These are phyloP conservation scores for Steromphala cineraria DNA, from an alignment of 2,888 invertebrate species.

Conservation along the genomic window DNA sequence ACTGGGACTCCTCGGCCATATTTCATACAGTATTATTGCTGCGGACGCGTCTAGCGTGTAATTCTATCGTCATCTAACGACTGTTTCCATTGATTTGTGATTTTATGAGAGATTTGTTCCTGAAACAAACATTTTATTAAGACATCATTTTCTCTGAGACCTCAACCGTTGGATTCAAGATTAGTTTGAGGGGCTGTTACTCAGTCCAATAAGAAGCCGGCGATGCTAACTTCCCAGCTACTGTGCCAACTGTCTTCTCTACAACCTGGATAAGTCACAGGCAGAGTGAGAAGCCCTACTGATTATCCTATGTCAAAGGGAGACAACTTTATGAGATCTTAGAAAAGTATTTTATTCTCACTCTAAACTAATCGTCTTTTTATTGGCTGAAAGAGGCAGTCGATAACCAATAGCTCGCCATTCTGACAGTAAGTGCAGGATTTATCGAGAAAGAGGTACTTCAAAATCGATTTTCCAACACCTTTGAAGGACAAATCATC, in stretches of 20 bases:
- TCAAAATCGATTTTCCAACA: constrained; percentile 1
- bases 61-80: no score
- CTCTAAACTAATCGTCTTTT: neutral
- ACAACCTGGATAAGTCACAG: neutral
- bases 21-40: no score
- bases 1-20: no score
- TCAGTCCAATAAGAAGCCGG: neutral
- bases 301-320: neutral
- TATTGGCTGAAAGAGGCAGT: neutral
- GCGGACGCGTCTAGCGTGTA: no score
- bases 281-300: neutral
- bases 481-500: neutral
- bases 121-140: no score
- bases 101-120: no score
- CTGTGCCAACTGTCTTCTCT: neutral
- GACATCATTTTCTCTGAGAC: no score
- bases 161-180: neutral
- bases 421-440: neutral
- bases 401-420: neutral
- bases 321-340: neutral
- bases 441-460: constrained; percentile 1
- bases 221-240: neutral
- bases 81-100: no score
- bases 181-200: neutral
- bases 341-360: neutral